phyloP scores from a whole-genome alignment of 2,888 invertebrate species.

The Endotricha flammealis region DNA sequence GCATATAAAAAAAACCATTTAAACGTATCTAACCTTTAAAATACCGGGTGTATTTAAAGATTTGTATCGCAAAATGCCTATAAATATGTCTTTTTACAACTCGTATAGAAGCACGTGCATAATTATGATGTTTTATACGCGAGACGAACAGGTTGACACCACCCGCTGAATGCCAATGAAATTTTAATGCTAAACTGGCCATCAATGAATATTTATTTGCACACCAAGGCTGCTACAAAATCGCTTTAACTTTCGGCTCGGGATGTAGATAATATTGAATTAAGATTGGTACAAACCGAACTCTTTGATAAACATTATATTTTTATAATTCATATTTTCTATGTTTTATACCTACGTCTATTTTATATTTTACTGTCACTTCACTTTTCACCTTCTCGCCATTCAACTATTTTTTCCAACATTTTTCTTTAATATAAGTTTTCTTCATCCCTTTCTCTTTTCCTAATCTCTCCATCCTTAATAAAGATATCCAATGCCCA shows the following conservation, averaged over 20 bases:
- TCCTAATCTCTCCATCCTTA: too few species aligned
- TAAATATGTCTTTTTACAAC: constrained; percentile 14
- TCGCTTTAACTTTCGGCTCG: not conserved
- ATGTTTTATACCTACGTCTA: too few species aligned
- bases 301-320: too few species aligned
- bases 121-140: constrained; percentile 27
- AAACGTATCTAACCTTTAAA: constrained; percentile 1
- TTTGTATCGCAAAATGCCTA: constrained; percentile 12
- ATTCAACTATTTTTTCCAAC: too few species aligned
- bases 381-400: too few species aligned
- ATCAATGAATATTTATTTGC: constrained; percentile 31
- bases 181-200: constrained; percentile 25
- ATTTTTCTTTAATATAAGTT: too few species aligned
- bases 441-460: too few species aligned
- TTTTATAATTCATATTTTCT: too few species aligned
- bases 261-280: not conserved
- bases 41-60: constrained; percentile 2
- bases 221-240: constrained; percentile 18
- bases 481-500: too few species aligned
- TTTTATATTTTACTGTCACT: too few species aligned
- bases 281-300: too few species aligned
- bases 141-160: constrained; percentile 23
- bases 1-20: not conserved
- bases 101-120: constrained; percentile 10
- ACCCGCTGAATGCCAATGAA: constrained; percentile 29